Conservation (phyloP, 2,113 vertebrate genomes). For the Martes martes region DNA sequence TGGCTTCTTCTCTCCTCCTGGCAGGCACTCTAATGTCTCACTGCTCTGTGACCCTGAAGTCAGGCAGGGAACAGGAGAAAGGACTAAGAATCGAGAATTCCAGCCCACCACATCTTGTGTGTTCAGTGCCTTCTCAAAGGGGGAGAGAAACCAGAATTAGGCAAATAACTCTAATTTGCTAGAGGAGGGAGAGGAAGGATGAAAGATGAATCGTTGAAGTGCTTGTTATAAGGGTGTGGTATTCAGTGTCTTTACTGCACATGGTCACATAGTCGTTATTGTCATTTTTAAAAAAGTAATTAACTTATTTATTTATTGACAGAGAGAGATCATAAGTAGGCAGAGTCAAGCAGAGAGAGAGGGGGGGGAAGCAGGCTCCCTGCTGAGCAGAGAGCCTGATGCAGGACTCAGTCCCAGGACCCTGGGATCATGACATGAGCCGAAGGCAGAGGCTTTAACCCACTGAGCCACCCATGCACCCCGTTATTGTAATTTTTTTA, state of each 20-base stretch:
- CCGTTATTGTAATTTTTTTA: too few species aligned
- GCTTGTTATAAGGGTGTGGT: background rate
- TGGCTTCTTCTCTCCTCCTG: too few species aligned
- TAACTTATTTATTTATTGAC: too few species aligned
- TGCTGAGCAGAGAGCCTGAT: too few species aligned
- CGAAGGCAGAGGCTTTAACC: too few species aligned
- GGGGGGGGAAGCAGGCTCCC: too few species aligned
- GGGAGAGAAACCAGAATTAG: background rate
- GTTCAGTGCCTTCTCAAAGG: background rate
- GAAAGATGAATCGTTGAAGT: background rate
- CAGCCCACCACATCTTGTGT: background rate
- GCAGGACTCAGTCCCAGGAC: too few species aligned
- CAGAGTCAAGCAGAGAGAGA: too few species aligned
- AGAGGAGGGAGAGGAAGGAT: background rate
- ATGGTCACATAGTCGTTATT: fast-evolving
- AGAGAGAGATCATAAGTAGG: too few species aligned
- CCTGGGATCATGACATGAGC: too few species aligned
- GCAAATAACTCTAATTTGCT: background rate
- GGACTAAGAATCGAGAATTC: background rate
- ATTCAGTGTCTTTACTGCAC: background rate
- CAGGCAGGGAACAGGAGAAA: background rate
- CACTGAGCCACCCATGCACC: too few species aligned
- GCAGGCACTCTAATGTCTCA: background rate
- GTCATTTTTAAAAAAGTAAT: too few species aligned
- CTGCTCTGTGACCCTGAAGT: background rate